Evolutionary conservation across 2,888 invertebrate species (phyloP).

Genomic region (Mythimna ferrago): DNA sequence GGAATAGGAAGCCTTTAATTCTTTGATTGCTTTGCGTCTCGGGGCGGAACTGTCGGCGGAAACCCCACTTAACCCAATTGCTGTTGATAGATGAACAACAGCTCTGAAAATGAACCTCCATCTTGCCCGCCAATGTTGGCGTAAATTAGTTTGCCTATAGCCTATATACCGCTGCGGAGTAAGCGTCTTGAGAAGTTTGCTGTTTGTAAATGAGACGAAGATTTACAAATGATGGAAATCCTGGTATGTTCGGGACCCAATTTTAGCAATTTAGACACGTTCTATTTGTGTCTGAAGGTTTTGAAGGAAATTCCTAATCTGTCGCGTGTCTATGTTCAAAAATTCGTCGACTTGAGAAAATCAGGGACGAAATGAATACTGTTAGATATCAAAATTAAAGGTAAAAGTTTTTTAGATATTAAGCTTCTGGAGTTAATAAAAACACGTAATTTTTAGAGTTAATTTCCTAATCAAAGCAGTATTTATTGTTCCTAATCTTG

Average conservation of each 20-base stretch:
- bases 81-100: constrained; percentile 62
- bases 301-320: too few relatives aligned
- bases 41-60: constrained; percentile 67
- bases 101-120: constrained; percentile 63
- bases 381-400: neutral
- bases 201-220: neutral
- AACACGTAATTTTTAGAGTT: neutral
- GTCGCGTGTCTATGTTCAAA: neutral
- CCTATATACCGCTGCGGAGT: neutral
- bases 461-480: constrained; percentile 9
- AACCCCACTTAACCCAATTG: constrained; percentile 83
- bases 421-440: neutral
- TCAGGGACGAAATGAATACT: neutral
- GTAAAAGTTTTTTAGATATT: neutral
- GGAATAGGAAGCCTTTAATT: constrained; percentile 57
- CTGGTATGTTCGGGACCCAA: neutral
- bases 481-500: constrained; percentile 13
- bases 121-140: constrained; percentile 40
- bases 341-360: neutral
- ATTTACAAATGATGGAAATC: neutral
- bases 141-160: constrained; percentile 36
- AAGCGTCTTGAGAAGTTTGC: neutral
- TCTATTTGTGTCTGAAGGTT: too few relatives aligned
- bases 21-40: constrained; percentile 71
- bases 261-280: too few relatives aligned